Base-by-base conservation (phyloP, 2,797 vertebrate genomes). In the Mormyrus hasselquistii region DNA sequence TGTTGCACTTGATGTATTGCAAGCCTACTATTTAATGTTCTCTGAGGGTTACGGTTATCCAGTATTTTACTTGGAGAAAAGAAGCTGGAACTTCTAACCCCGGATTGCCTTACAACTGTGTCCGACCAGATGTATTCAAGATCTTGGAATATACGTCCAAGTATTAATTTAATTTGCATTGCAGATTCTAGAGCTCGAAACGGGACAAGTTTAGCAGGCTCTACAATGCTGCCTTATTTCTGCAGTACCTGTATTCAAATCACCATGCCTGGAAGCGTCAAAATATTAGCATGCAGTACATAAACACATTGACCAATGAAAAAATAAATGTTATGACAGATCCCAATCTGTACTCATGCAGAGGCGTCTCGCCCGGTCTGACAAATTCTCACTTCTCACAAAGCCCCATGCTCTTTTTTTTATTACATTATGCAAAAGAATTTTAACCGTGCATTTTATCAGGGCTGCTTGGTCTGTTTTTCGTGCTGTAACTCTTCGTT, bases 311-410 rank as follows among this genome's bases (percentile, higher is more conserved):
- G 52, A 87, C 52, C 50, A 57, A 38, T 55, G 53, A 87, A 84
- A 57, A 87, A 87, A 86, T 55, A 38, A 87, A 57, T 59, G 85
- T 87, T 86, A 86, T 53, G 85, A 53, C 52, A 86, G 85, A 86
- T 86, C 52, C 29, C 49, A 34, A 50, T 53, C 25, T 53, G 25
- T 53, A 57, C 52, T 86, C 52, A 53, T 41, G 85, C 49, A 86
- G 52, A 38, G 85, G 85, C 85, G 50, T 57, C 25, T 53, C 12
- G 85, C 52, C 85, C 9, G 82, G 82, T 84, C 82, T 84, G 82
- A 84, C 82, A 86, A 57, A 84, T 84, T 84, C 82, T 84, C 82
- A 84, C 49, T 49, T 84, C 82, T 57, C 38, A 87, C 29, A 57
- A 57, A 38, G 85, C 53, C 25, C 52, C 29, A 25, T 59, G 53